phyloP scores from a whole-genome alignment of 2,888 invertebrate genomes.

The Brachynemurus nebulosus region DNA sequence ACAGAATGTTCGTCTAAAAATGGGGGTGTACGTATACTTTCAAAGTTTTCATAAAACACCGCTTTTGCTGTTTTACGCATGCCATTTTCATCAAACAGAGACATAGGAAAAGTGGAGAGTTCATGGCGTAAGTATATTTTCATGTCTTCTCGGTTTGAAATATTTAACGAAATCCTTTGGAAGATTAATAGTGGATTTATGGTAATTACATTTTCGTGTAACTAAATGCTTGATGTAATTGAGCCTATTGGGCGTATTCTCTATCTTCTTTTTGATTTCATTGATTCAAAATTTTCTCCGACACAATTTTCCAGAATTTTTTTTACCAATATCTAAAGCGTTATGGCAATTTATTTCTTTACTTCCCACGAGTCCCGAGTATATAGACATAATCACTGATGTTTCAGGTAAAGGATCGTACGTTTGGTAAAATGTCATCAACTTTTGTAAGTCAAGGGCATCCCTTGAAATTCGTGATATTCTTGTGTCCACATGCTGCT shows the following conservation, averaged over 20 bases:
- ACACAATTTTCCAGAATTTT: background rate
- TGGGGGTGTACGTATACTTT: background rate
- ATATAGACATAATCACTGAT: background rate
- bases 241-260: background rate
- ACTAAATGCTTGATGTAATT: background rate
- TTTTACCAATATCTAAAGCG: background rate
- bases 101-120: background rate
- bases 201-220: background rate
- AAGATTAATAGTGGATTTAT: background rate
- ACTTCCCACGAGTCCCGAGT: background rate
- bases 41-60: background rate
- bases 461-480: background rate
- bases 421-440: background rate
- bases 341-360: background rate
- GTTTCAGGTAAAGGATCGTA: background rate
- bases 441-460: background rate
- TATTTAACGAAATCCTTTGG: constrained; percentile 2
- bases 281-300: background rate
- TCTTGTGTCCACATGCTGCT: constrained; percentile 13
- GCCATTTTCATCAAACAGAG: background rate
- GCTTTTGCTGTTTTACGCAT: background rate
- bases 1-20: background rate
- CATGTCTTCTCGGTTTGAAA: background rate
- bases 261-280: background rate
- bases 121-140: background rate